A percentile compares a stretch with the other conserved stretches of the same genome.
phyloP scores from a whole-genome alignment of 1,140 invertebrate genomes.

The Orchestia grillus region DNA sequence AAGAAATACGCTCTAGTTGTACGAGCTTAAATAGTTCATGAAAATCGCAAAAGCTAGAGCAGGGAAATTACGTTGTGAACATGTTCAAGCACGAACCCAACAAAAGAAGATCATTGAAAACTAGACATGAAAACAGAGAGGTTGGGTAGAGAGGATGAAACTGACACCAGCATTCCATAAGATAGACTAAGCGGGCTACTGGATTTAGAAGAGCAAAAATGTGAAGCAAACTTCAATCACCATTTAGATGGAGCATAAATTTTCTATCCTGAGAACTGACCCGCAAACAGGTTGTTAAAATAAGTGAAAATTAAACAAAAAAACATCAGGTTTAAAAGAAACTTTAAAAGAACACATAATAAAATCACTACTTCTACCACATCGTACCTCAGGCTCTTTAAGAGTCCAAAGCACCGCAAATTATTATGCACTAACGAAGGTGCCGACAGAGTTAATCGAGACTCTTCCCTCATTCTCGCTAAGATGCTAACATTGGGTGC shows the following conservation, averaged over 20 bases:
- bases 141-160: background rate
- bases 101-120: background rate
- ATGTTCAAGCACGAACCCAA: background rate
- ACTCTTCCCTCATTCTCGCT: too few relatives aligned
- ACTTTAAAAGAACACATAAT: too few relatives aligned
- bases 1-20: too few relatives aligned
- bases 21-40: background rate
- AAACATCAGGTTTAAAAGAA: too few relatives aligned
- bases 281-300: background rate
- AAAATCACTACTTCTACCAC: too few relatives aligned
- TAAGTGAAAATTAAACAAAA: background rate
- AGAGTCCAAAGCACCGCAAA: too few relatives aligned
- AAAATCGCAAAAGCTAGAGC: background rate
- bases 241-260: background rate
- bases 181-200: background rate
- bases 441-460: too few relatives aligned
- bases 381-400: too few relatives aligned
- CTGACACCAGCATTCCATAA: background rate
- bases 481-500: too few relatives aligned
- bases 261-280: background rate
- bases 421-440: too few relatives aligned
- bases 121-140: background rate
- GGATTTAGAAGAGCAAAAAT: background rate
- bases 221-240: background rate
- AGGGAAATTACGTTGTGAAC: background rate